phyloP scores from a whole-genome alignment of 2,797 vertebrate genomes.

The Meda fulgida region DNA sequence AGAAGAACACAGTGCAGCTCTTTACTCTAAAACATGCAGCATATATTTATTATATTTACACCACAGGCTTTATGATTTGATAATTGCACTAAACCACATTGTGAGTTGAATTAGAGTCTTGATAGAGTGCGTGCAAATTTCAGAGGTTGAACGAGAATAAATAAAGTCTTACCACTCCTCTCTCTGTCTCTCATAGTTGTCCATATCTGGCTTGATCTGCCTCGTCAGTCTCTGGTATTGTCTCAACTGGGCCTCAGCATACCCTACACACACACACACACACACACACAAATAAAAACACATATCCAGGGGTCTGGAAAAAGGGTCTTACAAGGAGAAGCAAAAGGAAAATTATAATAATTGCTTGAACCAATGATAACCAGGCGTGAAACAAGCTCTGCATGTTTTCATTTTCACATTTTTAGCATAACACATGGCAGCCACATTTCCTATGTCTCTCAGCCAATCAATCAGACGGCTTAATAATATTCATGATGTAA shows the following conservation, averaged over 20 bases:
- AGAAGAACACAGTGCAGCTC: neutral
- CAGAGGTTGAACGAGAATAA: neutral
- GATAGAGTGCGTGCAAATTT: neutral
- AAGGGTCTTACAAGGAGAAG: constrained; percentile 41
- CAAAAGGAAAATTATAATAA: constrained; percentile 56
- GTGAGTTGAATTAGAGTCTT: neutral
- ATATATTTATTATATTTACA: neutral
- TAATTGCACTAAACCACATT: neutral
- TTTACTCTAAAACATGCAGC: neutral
- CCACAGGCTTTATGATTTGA: neutral
- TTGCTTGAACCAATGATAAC: constrained; percentile 70
- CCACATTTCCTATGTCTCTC: constrained; percentile 62
- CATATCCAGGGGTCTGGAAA: constrained; percentile 45
- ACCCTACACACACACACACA: constrained; percentile 77
- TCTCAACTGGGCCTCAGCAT: constrained; percentile 92
- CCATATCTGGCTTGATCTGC: constrained; percentile 95
- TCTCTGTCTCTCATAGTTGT: constrained; percentile 85
- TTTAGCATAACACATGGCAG: constrained; percentile 66
- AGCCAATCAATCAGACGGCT: neutral
- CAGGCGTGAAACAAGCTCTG: constrained; percentile 60
- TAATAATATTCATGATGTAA: neutral
- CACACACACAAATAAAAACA: constrained; percentile 24
- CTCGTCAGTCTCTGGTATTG: constrained; percentile 94
- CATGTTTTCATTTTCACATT: constrained; percentile 36
- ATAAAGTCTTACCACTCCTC: constrained; percentile 83